These are phyloP conservation scores for Porites rus DNA, from an alignment of 92 coral and sea anemone species.

Conservation along the genomic window DNA sequence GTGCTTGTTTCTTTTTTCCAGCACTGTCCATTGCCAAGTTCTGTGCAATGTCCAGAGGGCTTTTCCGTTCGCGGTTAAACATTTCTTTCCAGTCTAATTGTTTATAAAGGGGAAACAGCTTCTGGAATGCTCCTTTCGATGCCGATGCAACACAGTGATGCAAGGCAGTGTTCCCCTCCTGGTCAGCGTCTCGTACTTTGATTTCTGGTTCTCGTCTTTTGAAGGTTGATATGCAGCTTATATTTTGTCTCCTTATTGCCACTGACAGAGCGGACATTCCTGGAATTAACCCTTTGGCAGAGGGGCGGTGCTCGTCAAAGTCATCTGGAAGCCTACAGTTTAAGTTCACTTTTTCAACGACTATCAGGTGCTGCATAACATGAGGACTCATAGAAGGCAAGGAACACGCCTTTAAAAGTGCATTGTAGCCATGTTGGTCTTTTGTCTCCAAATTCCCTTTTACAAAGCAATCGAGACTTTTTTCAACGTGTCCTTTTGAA, in stretches of 20 bases:
- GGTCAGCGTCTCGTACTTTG: background rate
- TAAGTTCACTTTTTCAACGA: constrained; percentile 9
- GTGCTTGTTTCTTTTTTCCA: background rate
- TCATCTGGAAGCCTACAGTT: constrained; percentile 29
- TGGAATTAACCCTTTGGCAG: background rate
- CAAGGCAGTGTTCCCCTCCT: constrained; percentile 47
- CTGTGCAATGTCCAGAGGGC: constrained; percentile 32
- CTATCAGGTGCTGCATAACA: constrained; percentile 36
- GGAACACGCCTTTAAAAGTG: constrained; percentile 60
- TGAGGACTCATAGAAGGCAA: constrained; percentile 35
- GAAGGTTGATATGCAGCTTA: constrained; percentile 23
- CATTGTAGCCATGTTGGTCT: constrained; percentile 44
- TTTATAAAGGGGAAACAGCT: constrained; percentile 17
- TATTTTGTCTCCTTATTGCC: constrained; percentile 20
- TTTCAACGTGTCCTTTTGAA: background rate
- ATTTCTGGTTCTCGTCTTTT: constrained; percentile 6
- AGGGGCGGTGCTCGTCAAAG: background rate
- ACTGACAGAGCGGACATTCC: constrained; percentile 46
- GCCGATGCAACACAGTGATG: constrained; percentile 44
- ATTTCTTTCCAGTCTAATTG: constrained; percentile 17
- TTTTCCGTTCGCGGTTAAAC: constrained; percentile 11
- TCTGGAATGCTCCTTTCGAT: constrained; percentile 25
- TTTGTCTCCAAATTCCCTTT: background rate
- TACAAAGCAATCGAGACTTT: background rate
- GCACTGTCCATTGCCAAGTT: background rate